These are phyloP conservation scores for Endotricha flammealis DNA, from an alignment of 2,888 invertebrate species.

Conservation along the genomic window DNA sequence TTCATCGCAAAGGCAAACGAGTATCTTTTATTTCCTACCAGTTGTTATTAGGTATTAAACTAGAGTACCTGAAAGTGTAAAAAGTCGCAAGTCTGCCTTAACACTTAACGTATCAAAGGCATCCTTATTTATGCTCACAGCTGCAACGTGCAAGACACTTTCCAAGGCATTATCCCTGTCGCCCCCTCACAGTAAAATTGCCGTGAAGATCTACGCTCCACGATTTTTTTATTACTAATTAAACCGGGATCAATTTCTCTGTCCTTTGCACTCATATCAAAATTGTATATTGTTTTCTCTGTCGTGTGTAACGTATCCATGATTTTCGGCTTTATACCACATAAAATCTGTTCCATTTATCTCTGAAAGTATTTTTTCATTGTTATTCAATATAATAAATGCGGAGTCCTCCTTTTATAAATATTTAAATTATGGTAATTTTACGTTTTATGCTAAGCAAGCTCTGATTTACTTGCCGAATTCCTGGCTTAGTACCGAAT, in stretches of 20 bases:
- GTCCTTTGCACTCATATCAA: neutral
- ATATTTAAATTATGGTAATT: slow-evolving; percentile 5
- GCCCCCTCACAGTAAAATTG: slow-evolving; percentile 2
- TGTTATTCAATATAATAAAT: slow-evolving; percentile 1
- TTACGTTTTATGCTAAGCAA: neutral
- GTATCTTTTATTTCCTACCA: no score
- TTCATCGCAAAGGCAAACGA: no score
- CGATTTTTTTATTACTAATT: slow-evolving; percentile 8
- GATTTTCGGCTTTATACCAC: neutral
- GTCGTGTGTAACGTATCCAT: neutral
- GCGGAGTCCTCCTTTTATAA: neutral
- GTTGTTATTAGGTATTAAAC: no score
- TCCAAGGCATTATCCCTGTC: slow-evolving; percentile 1
- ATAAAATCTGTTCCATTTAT: neutral
- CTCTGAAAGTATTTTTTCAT: neutral
- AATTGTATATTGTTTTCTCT: slow-evolving; percentile 2
- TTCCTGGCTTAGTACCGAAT: no score
- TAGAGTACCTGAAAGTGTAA: no score
- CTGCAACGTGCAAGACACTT: slow-evolving; percentile 26
- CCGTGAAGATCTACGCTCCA: no score
- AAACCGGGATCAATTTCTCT: neutral
- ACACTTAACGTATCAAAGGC: slow-evolving; percentile 26
- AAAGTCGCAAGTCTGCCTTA: neutral
- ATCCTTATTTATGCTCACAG: slow-evolving; percentile 26
- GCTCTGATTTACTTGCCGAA: slow-evolving; percentile 2